A percentile compares a stretch with the other conserved stretches of the same genome.
These are phyloP conservation scores for Fundulus diaphanus DNA, from an alignment of 2,797 vertebrate genomes.

Conservation along the genomic window DNA sequence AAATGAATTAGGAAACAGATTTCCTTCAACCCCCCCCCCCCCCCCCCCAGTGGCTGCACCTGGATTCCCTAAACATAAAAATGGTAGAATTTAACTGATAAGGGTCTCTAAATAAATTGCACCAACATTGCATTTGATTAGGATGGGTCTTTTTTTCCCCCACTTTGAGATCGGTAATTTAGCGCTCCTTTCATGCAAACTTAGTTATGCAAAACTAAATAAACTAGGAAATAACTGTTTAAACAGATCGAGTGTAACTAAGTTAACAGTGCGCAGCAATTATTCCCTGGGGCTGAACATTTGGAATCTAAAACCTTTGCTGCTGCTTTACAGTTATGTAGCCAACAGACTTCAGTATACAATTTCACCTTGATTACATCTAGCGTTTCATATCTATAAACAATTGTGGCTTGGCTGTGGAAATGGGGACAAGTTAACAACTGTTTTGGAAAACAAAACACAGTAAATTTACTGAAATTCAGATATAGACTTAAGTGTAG, in stretches of 20 bases:
- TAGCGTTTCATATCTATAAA: neutral
- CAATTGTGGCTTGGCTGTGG: neutral
- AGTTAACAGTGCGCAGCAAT: constrained; percentile 5
- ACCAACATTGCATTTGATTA: constrained; percentile 40
- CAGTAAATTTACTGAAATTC: neutral
- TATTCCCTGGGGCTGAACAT: constrained; percentile 12
- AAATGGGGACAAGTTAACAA: neutral
- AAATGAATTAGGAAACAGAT: constrained; percentile 81
- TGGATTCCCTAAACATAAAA: constrained; percentile 67
- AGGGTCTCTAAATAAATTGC: constrained; percentile 68
- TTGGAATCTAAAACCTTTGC: constrained; percentile 16
- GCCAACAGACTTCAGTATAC: neutral
- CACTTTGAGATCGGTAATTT: constrained; percentile 19
- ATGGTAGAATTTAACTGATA: constrained; percentile 66
- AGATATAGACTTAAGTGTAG: neutral
- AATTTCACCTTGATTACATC: constrained; percentile 11
- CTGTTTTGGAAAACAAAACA: neutral
- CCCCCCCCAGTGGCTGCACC: constrained; percentile 71
- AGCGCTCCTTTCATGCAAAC: constrained; percentile 19
- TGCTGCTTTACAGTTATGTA: constrained; percentile 17
- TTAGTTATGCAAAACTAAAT: constrained; percentile 20
- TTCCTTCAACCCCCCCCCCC: constrained; percentile 74
- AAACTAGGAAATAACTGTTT: neutral
- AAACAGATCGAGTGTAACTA: constrained; percentile 16
- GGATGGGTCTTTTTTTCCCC: constrained; percentile 16